Evolutionary conservation across 2,888 invertebrate species (phyloP), one percentile per base, ranked within the genome.

Genomic region (Scaptomyza reducta): DNA sequence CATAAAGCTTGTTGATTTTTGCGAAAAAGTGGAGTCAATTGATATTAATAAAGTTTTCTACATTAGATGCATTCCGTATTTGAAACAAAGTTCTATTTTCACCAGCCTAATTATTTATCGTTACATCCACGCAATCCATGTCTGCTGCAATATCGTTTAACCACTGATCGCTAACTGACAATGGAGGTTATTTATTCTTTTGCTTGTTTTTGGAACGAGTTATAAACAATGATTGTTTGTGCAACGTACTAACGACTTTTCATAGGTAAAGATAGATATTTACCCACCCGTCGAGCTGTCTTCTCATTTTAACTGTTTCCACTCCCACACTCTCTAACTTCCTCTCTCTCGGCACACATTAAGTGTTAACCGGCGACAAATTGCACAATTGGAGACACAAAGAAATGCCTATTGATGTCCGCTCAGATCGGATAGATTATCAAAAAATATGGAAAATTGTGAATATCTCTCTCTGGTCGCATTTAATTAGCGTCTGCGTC

Each of bases 401-500:
- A 25, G 44, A 47, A 41, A 40, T 33, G 27, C 10, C 16, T 27
- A 47, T 14, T 38, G 14, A 7, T 38, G 38, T 10, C 61, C 56
- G 27, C 22, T 27, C 41, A 27, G 22, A 38, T 59, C 69, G 27
- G 25, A 33, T 38, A 29, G 22, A 25, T 59, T 16, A 65, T 65
- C 22, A 66, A 46, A 46, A 60, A 58, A 35, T n/a, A 42, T 64
- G 50, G 51, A 64, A 64, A 62, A 62, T 50, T 49, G 41, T 61
- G 61, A 61, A 61, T 22, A 42, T 18, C 6, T 56, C 35, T 51
- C 1, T 40, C 31, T 59, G 41, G 35, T 18, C 45, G 40, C 42
- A 25, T 47, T 73, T 62, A 64, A 74, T 81, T 81, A 81, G 77
- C 74, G 59, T 60, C 44, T 73, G 56, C 13, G 59, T 63, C 56